phyloP scores from a whole-genome alignment of 1,140 invertebrate genomes.

The Trichonephila inaurata region DNA sequence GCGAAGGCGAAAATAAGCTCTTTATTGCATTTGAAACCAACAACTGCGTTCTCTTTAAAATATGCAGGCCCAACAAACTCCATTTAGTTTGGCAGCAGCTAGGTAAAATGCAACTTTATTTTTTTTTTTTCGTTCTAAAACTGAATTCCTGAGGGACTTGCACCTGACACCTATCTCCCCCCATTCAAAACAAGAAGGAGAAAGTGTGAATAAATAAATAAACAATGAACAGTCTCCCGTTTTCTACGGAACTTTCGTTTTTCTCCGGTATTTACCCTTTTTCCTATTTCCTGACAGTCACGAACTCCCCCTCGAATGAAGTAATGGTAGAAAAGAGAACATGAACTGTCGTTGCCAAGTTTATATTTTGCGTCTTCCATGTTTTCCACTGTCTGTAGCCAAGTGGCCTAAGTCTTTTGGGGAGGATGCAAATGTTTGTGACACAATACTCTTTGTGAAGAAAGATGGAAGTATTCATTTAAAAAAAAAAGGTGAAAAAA shows the following conservation, averaged over 20 bases:
- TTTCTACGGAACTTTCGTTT: not conserved
- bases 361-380: constrained; percentile 8
- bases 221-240: constrained; percentile 57
- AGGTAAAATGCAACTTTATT: constrained; percentile 17
- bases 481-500: too few relatives aligned
- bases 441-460: not conserved
- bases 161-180: constrained; percentile 53
- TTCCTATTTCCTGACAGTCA: constrained; percentile 46
- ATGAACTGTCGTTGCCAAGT: constrained; percentile 34
- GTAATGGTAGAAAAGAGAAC: constrained; percentile 14
- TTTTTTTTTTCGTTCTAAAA: constrained; percentile 1
- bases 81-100: constrained; percentile 10
- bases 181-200: constrained; percentile 21
- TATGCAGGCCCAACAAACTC: constrained; percentile 34
- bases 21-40: constrained; percentile 28
- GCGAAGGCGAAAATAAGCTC: not conserved
- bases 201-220: constrained; percentile 63
- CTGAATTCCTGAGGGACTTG: not conserved
- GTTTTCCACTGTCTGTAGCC: not conserved
- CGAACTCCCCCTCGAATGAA: constrained; percentile 2
- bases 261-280: constrained; percentile 53
- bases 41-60: constrained; percentile 22
- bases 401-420: not conserved
- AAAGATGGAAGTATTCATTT: not conserved
- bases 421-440: not conserved